A percentile compares a stretch with the other conserved stretches of the same genome.
Evolutionary conservation across 35 echinoderm and acorn worm genomes (phyloP).

Genomic region (Acanthaster planci): DNA sequence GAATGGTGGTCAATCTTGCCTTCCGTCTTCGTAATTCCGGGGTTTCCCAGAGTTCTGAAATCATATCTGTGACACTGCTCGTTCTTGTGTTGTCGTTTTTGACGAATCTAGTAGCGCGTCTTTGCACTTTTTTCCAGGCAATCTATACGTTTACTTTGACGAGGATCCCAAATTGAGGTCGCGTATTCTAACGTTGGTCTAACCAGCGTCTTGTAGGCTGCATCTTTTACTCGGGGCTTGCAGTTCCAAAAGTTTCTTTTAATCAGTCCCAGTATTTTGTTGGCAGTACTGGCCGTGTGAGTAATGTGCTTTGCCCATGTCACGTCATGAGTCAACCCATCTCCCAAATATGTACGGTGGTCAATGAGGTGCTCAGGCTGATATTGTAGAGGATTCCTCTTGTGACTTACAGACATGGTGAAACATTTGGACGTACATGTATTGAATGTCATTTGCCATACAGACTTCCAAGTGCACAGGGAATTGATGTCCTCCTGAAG

Average conservation of each 20-base stretch:
- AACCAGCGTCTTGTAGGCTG: conserved; percentile 47
- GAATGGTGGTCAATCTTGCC: too few relatives aligned
- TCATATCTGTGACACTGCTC: background rate
- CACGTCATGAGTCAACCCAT: conserved; percentile 15
- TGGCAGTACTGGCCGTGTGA: conserved; percentile 10
- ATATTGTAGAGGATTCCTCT: too few relatives aligned
- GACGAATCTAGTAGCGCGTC: background rate
- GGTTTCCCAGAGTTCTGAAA: too few relatives aligned
- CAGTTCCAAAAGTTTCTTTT: conserved; percentile 30
- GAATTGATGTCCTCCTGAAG: too few relatives aligned
- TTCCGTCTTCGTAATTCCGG: too few relatives aligned
- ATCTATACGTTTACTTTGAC: background rate
- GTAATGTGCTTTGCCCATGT: conserved; percentile 31
- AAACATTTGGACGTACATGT: too few relatives aligned
- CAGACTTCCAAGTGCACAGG: too few relatives aligned
- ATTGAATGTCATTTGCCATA: too few relatives aligned
- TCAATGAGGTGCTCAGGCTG: too few relatives aligned
- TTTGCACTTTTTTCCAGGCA: background rate
- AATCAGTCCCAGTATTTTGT: conserved; percentile 33
- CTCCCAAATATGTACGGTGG: conserved; percentile 27
- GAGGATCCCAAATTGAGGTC: background rate
- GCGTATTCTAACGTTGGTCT: background rate
- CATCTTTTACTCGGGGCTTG: background rate
- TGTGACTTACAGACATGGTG: too few relatives aligned
- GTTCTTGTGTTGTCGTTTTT: background rate